Percentiles rank a stretch among this genome's conserved stretches.
These are phyloP conservation scores for Phortica magna DNA, from an alignment of 2,888 invertebrate species.

Conservation along the genomic window DNA sequence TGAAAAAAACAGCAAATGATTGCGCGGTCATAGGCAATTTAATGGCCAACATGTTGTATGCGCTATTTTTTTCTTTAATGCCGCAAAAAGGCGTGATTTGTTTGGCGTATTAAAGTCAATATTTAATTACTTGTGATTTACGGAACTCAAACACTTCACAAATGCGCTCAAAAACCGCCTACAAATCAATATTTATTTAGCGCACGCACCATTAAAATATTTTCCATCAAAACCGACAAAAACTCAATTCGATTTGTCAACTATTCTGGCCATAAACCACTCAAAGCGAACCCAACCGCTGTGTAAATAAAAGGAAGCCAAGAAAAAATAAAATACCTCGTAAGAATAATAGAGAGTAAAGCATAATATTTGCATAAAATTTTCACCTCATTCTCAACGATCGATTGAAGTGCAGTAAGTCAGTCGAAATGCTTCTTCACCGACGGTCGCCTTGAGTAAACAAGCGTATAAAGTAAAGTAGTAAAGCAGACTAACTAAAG, in stretches of 20 bases:
- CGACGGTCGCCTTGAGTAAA: slow-evolving; percentile 50
- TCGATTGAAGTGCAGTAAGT: slow-evolving; percentile 43
- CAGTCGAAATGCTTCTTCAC: slow-evolving; percentile 38
- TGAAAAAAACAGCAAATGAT: no score
- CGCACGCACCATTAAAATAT: not conserved
- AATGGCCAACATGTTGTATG: no score
- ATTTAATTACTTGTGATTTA: not conserved
- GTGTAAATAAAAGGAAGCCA: not conserved
- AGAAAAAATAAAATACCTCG: slow-evolving; percentile 32
- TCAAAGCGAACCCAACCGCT: slow-evolving; percentile 35
- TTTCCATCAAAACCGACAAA: not conserved
- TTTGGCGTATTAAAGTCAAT: no score
- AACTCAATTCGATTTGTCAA: slow-evolving; percentile 16
- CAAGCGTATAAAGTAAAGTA: slow-evolving; percentile 37
- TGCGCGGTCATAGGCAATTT: no score
- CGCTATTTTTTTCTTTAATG: no score
- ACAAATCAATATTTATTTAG: not conserved
- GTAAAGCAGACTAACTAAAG: slow-evolving; percentile 4
- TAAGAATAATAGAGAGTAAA: slow-evolving; percentile 58
- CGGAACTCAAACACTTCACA: not conserved
- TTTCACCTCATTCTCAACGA: slow-evolving; percentile 44
- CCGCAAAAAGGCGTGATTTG: no score
- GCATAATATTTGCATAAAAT: slow-evolving; percentile 66
- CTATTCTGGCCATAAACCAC: slow-evolving; percentile 49
- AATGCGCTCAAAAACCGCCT: not conserved